Evolutionary conservation across 30 jellyfish, hydroid and myxozoan species (phyloP).

Genomic region (Catostylus mosaicus): DNA sequence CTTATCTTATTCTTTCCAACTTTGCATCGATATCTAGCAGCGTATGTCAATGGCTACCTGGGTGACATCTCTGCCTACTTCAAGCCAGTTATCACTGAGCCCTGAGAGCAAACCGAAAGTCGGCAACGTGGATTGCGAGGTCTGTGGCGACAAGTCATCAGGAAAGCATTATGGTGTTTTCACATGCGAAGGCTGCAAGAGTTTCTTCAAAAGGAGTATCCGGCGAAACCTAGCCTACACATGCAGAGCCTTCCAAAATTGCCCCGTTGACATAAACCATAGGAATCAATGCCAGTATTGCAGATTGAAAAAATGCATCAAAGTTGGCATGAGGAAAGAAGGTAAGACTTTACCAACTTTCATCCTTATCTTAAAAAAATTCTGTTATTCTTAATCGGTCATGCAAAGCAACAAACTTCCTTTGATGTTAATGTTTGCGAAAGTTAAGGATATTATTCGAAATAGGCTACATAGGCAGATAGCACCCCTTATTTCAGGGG

Average conservation of each 20-base stretch:
- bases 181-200: conserved; percentile 98
- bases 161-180: conserved; percentile 98
- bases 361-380: too few species aligned
- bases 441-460: too few species aligned
- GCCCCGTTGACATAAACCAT: conserved; percentile 90
- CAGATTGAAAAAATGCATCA: conserved; percentile 88
- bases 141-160: conserved; percentile 95
- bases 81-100: conserved; percentile 60
- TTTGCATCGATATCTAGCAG: neutral
- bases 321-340: conserved; percentile 97
- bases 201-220: conserved; percentile 92
- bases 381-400: too few species aligned
- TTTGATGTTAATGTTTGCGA: too few species aligned
- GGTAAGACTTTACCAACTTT: too few species aligned
- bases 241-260: conserved; percentile 93
- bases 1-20: neutral
- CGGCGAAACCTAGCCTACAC: conserved; percentile 91
- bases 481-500: too few species aligned
- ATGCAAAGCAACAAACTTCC: too few species aligned
- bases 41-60: conserved; percentile 52
- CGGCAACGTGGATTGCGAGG: conserved; percentile 85
- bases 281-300: conserved; percentile 96
- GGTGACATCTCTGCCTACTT: conserved; percentile 52
- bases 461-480: too few species aligned
- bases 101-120: conserved; percentile 77